Conservation (phyloP, 2,888 invertebrate species). For the Leucophenga montana region DNA sequence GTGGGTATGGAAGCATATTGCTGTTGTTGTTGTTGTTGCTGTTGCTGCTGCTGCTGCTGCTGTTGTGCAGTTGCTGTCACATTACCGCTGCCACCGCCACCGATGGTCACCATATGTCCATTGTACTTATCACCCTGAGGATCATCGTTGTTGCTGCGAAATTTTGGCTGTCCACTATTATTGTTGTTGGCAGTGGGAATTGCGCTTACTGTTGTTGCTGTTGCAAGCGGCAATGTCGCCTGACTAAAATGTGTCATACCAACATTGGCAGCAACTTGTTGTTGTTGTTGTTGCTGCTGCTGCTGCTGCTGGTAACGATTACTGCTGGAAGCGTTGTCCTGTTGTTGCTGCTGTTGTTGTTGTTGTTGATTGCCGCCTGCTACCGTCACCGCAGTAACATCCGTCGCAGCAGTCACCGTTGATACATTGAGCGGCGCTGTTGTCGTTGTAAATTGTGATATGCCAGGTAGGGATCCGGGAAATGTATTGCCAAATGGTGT, state of each 20-base stretch:
- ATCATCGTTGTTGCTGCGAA: conserved; percentile 73
- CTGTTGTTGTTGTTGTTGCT: conserved; percentile 58
- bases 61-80: conserved; percentile 43
- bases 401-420: conserved; percentile 77
- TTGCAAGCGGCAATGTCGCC: conserved; percentile 69
- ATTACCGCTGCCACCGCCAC: conserved; percentile 36
- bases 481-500: conserved; percentile 87
- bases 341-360: conserved; percentile 48
- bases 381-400: conserved; percentile 73
- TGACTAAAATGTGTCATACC: conserved; percentile 76
- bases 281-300: conserved; percentile 37
- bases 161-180: conserved; percentile 72
- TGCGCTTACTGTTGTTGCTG: conserved; percentile 64
- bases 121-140: conserved; percentile 75
- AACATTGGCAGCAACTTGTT: conserved; percentile 59
- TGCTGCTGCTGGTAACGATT: conserved; percentile 72
- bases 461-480: conserved; percentile 84
- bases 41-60: conserved; percentile 55
- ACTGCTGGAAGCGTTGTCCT: conserved; percentile 52
- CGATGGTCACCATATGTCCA: conserved; percentile 69
- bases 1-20: conserved; percentile 67
- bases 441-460: conserved; percentile 84
- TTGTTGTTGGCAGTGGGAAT: conserved; percentile 67
- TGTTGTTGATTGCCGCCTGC: conserved; percentile 60
- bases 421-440: conserved; percentile 76